phyloP scores from a whole-genome alignment of 1,140 invertebrate species.

The Bombus superbus region DNA sequence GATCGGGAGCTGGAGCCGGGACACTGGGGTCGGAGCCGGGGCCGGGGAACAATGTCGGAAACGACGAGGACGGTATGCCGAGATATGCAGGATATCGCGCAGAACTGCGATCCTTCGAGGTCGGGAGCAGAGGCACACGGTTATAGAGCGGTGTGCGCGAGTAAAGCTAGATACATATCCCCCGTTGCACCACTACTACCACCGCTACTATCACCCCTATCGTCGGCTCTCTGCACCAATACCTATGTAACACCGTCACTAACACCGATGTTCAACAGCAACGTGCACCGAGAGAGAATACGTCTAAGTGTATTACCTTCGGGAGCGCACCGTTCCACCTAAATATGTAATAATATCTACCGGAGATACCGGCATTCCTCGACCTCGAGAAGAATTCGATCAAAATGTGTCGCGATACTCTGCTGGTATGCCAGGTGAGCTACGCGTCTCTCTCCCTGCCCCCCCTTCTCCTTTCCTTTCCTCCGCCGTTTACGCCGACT shows the following conservation, averaged over 20 bases:
- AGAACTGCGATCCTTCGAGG: slow-evolving; percentile 73
- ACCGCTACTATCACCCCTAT: neutral
- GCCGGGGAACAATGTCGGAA: slow-evolving; percentile 70
- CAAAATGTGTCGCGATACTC: slow-evolving; percentile 70
- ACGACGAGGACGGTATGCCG: slow-evolving; percentile 73
- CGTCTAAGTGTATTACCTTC: slow-evolving; percentile 75
- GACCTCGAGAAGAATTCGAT: slow-evolving; percentile 66
- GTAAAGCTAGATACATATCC: slow-evolving; percentile 51
- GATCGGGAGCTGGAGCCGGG: slow-evolving; percentile 46
- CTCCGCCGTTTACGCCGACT: slow-evolving; percentile 54
- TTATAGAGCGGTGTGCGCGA: slow-evolving; percentile 51
- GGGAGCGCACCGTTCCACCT: slow-evolving; percentile 70
- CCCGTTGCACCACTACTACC: neutral
- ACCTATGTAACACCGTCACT: neutral
- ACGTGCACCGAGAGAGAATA: slow-evolving; percentile 45
- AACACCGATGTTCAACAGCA: neutral
- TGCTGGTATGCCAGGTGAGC: slow-evolving; percentile 75
- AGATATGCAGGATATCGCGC: slow-evolving; percentile 78
- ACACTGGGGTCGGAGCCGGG: slow-evolving; percentile 53
- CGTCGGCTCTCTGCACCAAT: neutral
- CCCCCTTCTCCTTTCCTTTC: neutral
- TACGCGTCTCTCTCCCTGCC: slow-evolving; percentile 38
- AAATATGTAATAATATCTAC: slow-evolving; percentile 81
- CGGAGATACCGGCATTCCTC: slow-evolving; percentile 64
- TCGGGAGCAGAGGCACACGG: slow-evolving; percentile 46